Evolutionary conservation across 2,888 invertebrate species (phyloP), one percentile per base, ranked within the genome.

Genomic region (Orchesella flavescens): DNA sequence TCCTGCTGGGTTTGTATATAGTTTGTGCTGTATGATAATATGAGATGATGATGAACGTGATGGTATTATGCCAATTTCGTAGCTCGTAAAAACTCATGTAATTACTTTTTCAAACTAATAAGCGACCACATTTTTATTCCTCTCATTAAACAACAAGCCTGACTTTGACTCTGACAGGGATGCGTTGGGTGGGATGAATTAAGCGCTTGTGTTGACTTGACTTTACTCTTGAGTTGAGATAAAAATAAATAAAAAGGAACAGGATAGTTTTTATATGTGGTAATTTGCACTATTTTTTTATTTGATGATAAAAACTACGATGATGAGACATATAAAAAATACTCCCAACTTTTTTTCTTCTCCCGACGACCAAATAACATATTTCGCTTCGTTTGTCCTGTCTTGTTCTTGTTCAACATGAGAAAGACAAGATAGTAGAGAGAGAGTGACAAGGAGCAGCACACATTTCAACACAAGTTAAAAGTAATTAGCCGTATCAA

Each of bases 101-200:
- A 82, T 82, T 82, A 82, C 82, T 76, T 75, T 81, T 82, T 71
- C 55, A 76, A 82, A 82, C 82, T 82, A 82, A 82, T 82, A 82
- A 82, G 63, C 71, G 82, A 82, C 23, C 75, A 69, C 63, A 76
- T 76, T 71, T 34, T 82, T 76, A 81, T 73, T 73, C 34, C 7
- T 66, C 73, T 74, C 73, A 73, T 81, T 81, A 69, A 68, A 69
- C 74, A 81, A 46, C 57, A n/a, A n/a, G n/a, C n/a, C n/a, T n/a
- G n/a, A n/a, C n/a, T n/a, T n/a, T n/a, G n/a, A n/a, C n/a, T n/a
- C n/a, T n/a, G n/a, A 19, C 59, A 19, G 71, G 61, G 24, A 57
- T 79, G 24, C 34, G 7, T 34, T 34, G 7, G 34, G 63, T 63
- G 21, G 71, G 21, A 78, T 79, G 78, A 79, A 72, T 61, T 21